Percentiles rank a stretch among this genome's conserved stretches.
phyloP scores from a whole-genome alignment of 2,113 vertebrate genomes.

The Oryzias celebensis region DNA sequence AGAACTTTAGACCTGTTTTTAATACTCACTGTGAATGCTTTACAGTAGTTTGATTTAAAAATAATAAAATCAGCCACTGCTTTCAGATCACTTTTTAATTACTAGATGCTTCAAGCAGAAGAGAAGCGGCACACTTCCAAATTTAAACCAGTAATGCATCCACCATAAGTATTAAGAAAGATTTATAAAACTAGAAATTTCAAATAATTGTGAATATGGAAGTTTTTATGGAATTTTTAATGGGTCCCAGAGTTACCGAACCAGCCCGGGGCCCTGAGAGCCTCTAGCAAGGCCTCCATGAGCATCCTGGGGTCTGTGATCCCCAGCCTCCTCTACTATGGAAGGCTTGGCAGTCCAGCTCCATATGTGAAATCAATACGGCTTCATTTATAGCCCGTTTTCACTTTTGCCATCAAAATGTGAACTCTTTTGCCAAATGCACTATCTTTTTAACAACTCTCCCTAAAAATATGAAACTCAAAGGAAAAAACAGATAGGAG shows the following conservation, averaged over 20 bases:
- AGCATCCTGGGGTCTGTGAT: constrained; percentile 52
- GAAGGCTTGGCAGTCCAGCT: constrained; percentile 38
- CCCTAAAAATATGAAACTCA: constrained; percentile 46
- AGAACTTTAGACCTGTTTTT: neutral
- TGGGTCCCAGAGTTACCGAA: constrained; percentile 61
- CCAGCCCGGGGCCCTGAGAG: constrained; percentile 41
- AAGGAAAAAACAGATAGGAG: constrained; percentile 27
- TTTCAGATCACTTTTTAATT: constrained; percentile 68
- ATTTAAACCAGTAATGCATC: constrained; percentile 71
- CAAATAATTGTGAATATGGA: constrained; percentile 73
- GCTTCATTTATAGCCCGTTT: constrained; percentile 70
- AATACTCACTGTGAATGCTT: no score
- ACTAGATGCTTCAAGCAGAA: constrained; percentile 63
- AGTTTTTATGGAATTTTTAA: constrained; percentile 73
- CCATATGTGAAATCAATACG: constrained; percentile 79
- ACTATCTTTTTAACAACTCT: constrained; percentile 50
- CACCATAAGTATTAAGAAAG: constrained; percentile 64
- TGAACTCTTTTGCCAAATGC: constrained; percentile 67
- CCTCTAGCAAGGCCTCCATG: constrained; percentile 41
- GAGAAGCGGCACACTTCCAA: constrained; percentile 59
- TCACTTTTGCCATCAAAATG: constrained; percentile 71
- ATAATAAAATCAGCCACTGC: constrained; percentile 31
- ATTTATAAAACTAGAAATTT: constrained; percentile 75
- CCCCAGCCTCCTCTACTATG: constrained; percentile 40
- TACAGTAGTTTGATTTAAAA: no score